Evolutionary conservation across 2,113 vertebrate genomes (phyloP), one percentile per base, ranked within the genome.

Genomic region (Colistium nudipinnis): DNA sequence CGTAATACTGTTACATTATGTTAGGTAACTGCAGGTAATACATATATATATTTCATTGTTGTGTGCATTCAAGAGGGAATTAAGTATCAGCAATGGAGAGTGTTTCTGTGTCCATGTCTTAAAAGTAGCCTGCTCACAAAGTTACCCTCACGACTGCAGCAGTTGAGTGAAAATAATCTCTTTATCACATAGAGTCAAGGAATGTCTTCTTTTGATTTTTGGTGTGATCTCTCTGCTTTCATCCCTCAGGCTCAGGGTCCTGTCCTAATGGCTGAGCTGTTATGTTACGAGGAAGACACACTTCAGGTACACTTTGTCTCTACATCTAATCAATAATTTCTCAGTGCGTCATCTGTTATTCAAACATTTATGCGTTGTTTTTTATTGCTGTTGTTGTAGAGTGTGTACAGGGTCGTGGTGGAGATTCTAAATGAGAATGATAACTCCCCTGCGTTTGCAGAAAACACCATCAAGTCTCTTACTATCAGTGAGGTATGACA

Each of bases 341-440:
- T 31, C 8, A 56, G 33, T 43, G 9, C 25, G 9, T 39, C 1
- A 7, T 22, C 13, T 3, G 1, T 19, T 2, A 62, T 64, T 54
- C 45, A 59, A 48, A 67, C 14, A 1, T 36, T 4, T n/a, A 14
- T 44, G 2, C 61, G 14, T 66, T 4, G 45, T 17, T 48, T 7
- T 17, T 28, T 53, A 7, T 30, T 69, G 10, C 20, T 84, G 38
- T 22, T 61, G 41, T 73, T 68, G 9, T 33, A 94, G 92, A 82
- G 66, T 53, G 85, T 88, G 59, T 93, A 91, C 81, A 90, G 92
- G 24, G 76, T 94, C 62, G 70, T 93, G 6, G 93, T 94, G 57
- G 92, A 95, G 84, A 85, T 95, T 69, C 85, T 94, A 55, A 93
- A 94, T 3, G 93, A 94, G 79, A 95, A 95, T 0, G 94, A 94